Evolutionary conservation across 2,888 invertebrate species (phyloP), one percentile per base, ranked within the genome.

Genomic region (Luperina nickerlii): DNA sequence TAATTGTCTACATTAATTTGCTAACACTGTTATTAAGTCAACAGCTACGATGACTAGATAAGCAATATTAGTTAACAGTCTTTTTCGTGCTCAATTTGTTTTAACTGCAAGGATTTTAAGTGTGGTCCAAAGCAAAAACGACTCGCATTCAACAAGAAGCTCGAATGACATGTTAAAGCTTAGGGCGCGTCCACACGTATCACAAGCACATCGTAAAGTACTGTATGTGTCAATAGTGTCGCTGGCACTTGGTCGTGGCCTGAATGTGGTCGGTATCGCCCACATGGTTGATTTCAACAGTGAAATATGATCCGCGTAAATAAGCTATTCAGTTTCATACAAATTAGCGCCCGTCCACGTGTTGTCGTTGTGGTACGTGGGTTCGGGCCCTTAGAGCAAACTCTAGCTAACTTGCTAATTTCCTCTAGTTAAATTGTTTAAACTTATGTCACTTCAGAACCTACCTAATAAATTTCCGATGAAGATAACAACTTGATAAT

Each of bases 21-120:
- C 65, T 65, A 71, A 18, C 62, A 63, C 57, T 66, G 32, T 24
- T 57, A 32, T 11, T 60, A 57, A 66, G 20, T 54, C 45, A 60
- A 74, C 54, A 24, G 32, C n/a, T 27, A 24, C 27, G 18, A 68
- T 77, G n/a, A 45, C 3, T n/a, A 48, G 67, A 68, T 72, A 72
- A 76, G 15, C 13, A 51, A 3, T 27, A 54, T 38, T 24, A 20
- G 38, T 24, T 54, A 32, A 20, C 32, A 62, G 24, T 65, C 11
- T 63, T 15, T 74, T 67, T 66, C 45, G 78, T 62, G 27, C 38
- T 60, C 38, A 24, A 73, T 70, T 69, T 54, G 48, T 78, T 71
- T 54, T 27, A 79, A 6, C 65, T 63, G 70, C 74, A 70, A 70
- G 62, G 73, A 72, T 65, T 57, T 72, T 45, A 9, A 45, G 1